Base-by-base conservation (phyloP, 2,888 invertebrate species). In the Ormyrus thymus region DNA sequence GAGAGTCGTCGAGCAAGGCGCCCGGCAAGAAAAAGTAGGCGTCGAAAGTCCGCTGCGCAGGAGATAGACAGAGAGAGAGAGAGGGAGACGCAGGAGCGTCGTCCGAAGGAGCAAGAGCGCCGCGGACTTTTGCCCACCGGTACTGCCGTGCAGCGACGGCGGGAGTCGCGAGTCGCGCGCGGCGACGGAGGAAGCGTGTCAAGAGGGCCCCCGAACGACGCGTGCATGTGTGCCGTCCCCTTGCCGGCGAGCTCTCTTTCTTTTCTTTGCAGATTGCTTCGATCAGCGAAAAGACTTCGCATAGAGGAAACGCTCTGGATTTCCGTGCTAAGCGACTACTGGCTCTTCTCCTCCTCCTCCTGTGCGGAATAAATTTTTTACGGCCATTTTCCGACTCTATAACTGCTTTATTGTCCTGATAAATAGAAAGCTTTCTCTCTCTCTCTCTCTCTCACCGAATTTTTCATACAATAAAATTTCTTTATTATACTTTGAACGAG, bases 111-210 rank as follows among this genome's bases (percentile, higher is more conserved):
- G 7, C 56, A 43, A 45, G 13, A 15, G 8, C 55, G 48, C 4
- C 13, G 29, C 0, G 29, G 29, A 29, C 4, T 29, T 29, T 1
- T 4, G 29, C 29, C 4, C 29, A 29, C 4, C 29, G 29, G 29
- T 29, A 29, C 4, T 9, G 45, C 0, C 55, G 10, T n/a, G n/a
- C 45, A 45, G 50, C 59, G 45, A 29, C 64, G 46, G 11, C n/a
- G n/a, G 13, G n/a, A n/a, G n/a, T n/a, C 29, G 9, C 6, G 46
- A 45, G 7, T 2, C 13, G 29, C 13, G 11, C 9, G 1, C 13
- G 10, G n/a, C 8, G 53, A 48, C 4, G 29, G 64, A 64, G 59
- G 61, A 78, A 78, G 45, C 74, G 70, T 78, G 74, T 78, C 78
- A 78, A 78, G 78, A 74, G 78, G n/a, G 8, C 50, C 10, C 50